A percentile compares a stretch with the other conserved stretches of the same genome.
Conservation (phyloP, 1,140 invertebrate species). For the Agraylea sexmaculata region DNA sequence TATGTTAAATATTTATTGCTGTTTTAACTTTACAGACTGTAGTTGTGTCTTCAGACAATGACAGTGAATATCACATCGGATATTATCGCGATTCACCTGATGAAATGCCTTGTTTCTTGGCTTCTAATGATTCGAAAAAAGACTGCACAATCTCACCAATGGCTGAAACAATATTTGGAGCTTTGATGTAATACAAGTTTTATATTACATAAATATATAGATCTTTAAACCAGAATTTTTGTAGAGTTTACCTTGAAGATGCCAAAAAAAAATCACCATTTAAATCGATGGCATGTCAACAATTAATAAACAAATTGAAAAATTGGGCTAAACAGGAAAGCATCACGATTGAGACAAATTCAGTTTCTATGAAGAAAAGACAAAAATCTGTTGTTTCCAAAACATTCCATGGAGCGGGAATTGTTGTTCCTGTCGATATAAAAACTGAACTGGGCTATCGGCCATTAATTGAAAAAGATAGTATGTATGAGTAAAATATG, state of each 20-base stretch:
- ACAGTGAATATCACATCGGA: conserved; percentile 68
- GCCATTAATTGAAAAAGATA: conserved; percentile 57
- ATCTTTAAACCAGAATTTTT: conserved; percentile 4
- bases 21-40: conserved; percentile 46
- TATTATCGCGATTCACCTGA: conserved; percentile 79
- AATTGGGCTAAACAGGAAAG: conserved; percentile 51
- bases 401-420: conserved; percentile 75
- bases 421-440: conserved; percentile 78
- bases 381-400: conserved; percentile 60
- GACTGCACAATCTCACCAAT: conserved; percentile 56
- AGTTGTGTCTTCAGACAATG: conserved; percentile 53
- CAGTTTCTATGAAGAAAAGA: conserved; percentile 47
- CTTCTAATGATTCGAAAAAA: conserved; percentile 54
- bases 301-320: conserved; percentile 50
- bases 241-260: conserved; percentile 50
- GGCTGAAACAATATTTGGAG: conserved; percentile 77
- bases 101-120: conserved; percentile 63
- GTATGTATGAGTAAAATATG: no score
- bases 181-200: conserved; percentile 51
- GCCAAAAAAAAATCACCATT: conserved; percentile 55
- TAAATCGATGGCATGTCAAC: conserved; percentile 44
- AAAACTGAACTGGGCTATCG: conserved; percentile 73
- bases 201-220: conserved; percentile 1
- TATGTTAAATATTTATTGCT: conserved; percentile 10
- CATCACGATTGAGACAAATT: conserved; percentile 48